Base-by-base conservation (phyloP, 2,113 vertebrate species). In the Pelusios castaneus region DNA sequence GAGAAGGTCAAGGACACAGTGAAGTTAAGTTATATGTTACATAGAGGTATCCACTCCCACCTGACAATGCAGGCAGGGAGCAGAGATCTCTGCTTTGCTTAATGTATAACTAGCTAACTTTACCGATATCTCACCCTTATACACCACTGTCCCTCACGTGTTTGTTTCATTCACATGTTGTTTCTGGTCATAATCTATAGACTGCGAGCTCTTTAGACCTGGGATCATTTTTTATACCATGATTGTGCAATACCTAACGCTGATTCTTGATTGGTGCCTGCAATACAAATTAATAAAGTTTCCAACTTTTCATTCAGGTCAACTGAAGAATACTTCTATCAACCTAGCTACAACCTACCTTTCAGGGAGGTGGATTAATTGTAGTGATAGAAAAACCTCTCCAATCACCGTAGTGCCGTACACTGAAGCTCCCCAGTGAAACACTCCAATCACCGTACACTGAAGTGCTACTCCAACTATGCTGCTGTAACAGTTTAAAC, bases 91-190 rank as follows among this genome's bases (percentile, higher is more conserved):
- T 0, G 13, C 25, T 80, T 34, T 82, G 29, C 0, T 1, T 31
- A 5, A 43, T 0, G 10, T 47, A 3, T 3, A 79, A 34, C 38
- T 51, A 51, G 55, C 77, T 8, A 1, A 0, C 73, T 25, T 5
- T 47, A 45, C 7, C 0, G 6, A 4, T 2, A 7, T 1, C 6
- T 52, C n/a, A 4, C 45, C 19, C 55, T 14, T 3, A 41, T 17
- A 76, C 9, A 1, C 0, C 63, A 70, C 56, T 63, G 0, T 12
- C 17, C 34, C 5, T 4, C 1, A 3, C 43, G 8, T 3, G 0
- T 56, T 1, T 0, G 9, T 2, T 5, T 60, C 70, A 0, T 13
- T 31, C 31, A 6, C n/a, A 56, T 4, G 38, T 67, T 8, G 25
- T 2, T 3, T 43, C 80, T 22, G 25, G 47, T 75, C 45, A 0